Conservation (phyloP, 2,113 vertebrate genomes). For the Glareola pratincola region DNA sequence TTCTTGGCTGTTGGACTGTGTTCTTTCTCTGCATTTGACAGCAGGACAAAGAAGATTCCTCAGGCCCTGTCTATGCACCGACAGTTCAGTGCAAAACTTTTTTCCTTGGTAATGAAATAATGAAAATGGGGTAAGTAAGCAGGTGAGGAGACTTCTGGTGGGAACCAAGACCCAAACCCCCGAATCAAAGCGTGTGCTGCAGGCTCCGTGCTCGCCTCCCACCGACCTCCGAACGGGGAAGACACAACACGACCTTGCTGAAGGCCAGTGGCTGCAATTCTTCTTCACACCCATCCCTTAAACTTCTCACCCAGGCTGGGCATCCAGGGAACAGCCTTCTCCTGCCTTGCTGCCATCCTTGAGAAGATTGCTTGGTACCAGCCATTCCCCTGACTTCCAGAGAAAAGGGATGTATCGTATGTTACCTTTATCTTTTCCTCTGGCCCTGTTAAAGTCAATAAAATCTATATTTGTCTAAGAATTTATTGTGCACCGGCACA, state of each 20-base stretch:
- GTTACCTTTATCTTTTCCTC: neutral
- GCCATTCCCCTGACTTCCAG: neutral
- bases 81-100: neutral
- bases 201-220: neutral
- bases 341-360: neutral
- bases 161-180: neutral
- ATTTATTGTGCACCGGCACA: neutral
- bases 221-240: neutral
- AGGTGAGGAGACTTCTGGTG: neutral
- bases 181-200: neutral
- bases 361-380: neutral
- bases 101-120: neutral
- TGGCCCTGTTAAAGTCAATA: neutral
- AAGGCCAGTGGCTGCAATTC: neutral
- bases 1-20: neutral
- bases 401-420: neutral
- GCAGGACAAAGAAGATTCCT: neutral
- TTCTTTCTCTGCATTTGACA: neutral
- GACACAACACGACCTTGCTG: neutral
- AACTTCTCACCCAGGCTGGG: neutral
- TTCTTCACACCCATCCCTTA: neutral
- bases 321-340: neutral
- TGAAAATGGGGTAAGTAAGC: neutral
- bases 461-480: neutral
- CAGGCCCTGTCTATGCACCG: neutral